Conservation (phyloP, 2,797 vertebrate genomes). For the Lithobates pipiens region DNA sequence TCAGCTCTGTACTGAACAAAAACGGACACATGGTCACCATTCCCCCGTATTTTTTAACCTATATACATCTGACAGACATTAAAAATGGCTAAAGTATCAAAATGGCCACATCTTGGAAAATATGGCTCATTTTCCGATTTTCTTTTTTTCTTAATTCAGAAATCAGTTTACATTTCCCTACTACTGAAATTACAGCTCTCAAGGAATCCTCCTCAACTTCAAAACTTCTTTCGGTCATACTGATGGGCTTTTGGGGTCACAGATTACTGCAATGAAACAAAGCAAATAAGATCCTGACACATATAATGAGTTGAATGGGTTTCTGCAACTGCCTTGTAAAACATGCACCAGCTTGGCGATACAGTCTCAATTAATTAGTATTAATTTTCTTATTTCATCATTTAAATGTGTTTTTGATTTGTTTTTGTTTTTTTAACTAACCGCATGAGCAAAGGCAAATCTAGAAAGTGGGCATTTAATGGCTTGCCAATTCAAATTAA, state of each 20-base stretch:
- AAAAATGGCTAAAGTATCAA: slow-evolving; percentile 81
- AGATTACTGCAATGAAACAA: slow-evolving; percentile 96
- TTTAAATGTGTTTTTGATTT: slow-evolving; percentile 17
- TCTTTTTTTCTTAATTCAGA: slow-evolving; percentile 60
- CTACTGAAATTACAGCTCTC: slow-evolving; percentile 80
- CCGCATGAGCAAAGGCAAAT: slow-evolving; percentile 86
- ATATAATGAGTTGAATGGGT: slow-evolving; percentile 88
- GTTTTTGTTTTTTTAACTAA: slow-evolving; percentile 63
- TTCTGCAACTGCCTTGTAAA: slow-evolving; percentile 80
- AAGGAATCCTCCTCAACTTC: slow-evolving; percentile 82
- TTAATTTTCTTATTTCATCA: background rate
- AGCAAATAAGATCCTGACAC: slow-evolving; percentile 92
- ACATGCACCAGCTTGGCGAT: slow-evolving; percentile 82
- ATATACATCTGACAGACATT: slow-evolving; percentile 81
- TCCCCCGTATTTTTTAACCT: slow-evolving; percentile 69
- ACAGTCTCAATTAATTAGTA: slow-evolving; percentile 6
- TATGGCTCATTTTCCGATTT: slow-evolving; percentile 4
- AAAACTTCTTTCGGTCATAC: slow-evolving; percentile 91
- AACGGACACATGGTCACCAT: slow-evolving; percentile 76
- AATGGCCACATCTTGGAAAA: slow-evolving; percentile 79
- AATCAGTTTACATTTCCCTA: slow-evolving; percentile 76
- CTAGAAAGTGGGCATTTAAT: slow-evolving; percentile 77
- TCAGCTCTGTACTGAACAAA: slow-evolving; percentile 76
- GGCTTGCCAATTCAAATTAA: background rate
- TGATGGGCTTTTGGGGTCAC: slow-evolving; percentile 93